Conservation (phyloP, 2,888 invertebrate genomes). For the Pollenia labialis region DNA sequence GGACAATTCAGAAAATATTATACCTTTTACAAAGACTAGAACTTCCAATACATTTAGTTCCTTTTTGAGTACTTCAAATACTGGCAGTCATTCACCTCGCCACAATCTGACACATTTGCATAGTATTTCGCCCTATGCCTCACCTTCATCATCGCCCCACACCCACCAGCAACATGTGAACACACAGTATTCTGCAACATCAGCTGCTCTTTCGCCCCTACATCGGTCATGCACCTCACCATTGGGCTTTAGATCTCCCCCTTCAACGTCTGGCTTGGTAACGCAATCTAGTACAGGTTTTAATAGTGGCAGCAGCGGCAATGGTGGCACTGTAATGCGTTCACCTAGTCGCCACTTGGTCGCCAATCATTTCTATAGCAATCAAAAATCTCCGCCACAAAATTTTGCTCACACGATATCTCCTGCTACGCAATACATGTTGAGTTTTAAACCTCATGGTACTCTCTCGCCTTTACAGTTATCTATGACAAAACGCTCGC, state of each 20-base stretch:
- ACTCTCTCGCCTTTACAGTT: constrained; percentile 83
- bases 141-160: constrained; percentile 83
- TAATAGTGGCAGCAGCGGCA: constrained; percentile 74
- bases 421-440: constrained; percentile 81
- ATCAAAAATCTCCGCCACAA: constrained; percentile 81
- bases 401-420: constrained; percentile 77
- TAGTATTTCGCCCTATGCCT: constrained; percentile 82
- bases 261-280: constrained; percentile 73
- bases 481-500: constrained; percentile 81
- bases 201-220: constrained; percentile 74
- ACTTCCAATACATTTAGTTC: constrained; percentile 76
- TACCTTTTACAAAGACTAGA: constrained; percentile 84
- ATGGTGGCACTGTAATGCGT: constrained; percentile 78
- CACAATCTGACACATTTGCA: constrained; percentile 79
- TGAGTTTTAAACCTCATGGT: constrained; percentile 82
- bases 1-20: constrained; percentile 88
- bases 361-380: constrained; percentile 75
- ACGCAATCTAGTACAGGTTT: constrained; percentile 70
- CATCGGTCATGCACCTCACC: constrained; percentile 74
- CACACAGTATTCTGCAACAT: constrained; percentile 68
- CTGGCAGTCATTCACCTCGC: constrained; percentile 64
- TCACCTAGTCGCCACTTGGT: constrained; percentile 80
- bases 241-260: constrained; percentile 81
- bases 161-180: constrained; percentile 72
- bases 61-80: constrained; percentile 43